A percentile compares a stretch with the other conserved stretches of the same genome.
Evolutionary conservation across 2,113 vertebrate species (phyloP).

Genomic region (Brachirus orientalis): DNA sequence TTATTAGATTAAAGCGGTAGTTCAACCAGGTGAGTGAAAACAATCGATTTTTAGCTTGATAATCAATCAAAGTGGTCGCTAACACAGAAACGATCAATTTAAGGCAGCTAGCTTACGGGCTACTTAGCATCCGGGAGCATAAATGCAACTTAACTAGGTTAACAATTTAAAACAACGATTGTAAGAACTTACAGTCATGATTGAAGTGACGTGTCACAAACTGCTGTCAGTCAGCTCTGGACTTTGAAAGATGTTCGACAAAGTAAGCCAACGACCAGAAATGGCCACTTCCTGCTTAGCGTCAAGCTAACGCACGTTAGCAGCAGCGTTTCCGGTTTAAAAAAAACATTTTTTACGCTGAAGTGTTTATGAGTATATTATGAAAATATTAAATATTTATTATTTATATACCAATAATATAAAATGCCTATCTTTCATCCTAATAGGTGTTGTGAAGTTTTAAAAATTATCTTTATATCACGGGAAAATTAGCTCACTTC

Average conservation of each 20-base stretch:
- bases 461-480: no score
- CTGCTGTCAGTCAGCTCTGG: background rate
- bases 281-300: background rate
- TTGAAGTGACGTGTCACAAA: background rate
- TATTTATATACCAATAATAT: background rate
- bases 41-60: background rate
- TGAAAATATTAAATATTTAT: background rate
- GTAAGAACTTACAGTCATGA: slow-evolving; percentile 63
- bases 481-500: background rate
- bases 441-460: no score
- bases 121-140: background rate
- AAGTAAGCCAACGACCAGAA: background rate
- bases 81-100: background rate
- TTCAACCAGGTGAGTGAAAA: no score
- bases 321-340: slow-evolving; percentile 32
- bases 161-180: fast-evolving
- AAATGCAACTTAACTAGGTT: background rate
- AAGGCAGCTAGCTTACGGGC: background rate
- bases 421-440: no score
- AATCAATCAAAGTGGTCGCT: background rate
- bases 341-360: background rate
- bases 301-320: background rate
- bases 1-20: background rate
- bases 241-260: background rate
- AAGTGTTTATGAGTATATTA: background rate